These are phyloP conservation scores for Drosophila mojavensis DNA, from an alignment of 1,140 invertebrate genomes.

Conservation along the genomic window DNA sequence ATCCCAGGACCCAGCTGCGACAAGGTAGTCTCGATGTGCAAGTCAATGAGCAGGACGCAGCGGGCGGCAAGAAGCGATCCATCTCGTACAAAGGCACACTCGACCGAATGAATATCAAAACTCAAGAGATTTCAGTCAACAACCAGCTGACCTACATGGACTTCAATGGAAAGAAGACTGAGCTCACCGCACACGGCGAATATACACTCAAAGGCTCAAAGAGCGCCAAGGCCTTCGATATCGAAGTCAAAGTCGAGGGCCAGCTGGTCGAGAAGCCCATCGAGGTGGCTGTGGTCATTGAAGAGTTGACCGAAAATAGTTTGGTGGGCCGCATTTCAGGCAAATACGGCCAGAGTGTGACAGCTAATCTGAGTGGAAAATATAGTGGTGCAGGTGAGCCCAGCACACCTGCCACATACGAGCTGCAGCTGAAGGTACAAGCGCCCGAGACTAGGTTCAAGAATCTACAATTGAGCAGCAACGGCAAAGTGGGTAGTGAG, in stretches of 20 bases:
- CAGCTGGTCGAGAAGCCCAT: constrained; percentile 77
- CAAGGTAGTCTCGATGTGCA: constrained; percentile 77
- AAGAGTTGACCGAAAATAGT: constrained; percentile 62
- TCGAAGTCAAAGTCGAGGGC: constrained; percentile 73
- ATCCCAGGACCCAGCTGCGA: constrained; percentile 61
- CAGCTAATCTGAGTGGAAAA: constrained; percentile 82
- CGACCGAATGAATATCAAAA: constrained; percentile 84
- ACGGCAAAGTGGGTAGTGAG: constrained; percentile 58
- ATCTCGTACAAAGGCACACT: constrained; percentile 83
- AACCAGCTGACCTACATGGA: constrained; percentile 78
- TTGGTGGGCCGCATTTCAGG: constrained; percentile 50
- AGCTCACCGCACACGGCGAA: constrained; percentile 60
- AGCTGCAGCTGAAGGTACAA: constrained; percentile 81
- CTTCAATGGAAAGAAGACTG: constrained; percentile 75
- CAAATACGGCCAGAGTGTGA: constrained; percentile 63
- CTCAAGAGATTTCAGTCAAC: constrained; percentile 77
- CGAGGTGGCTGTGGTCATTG: constrained; percentile 52
- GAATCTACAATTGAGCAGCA: constrained; percentile 63
- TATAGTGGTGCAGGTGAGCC: constrained; percentile 70
- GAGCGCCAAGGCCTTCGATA: constrained; percentile 49
- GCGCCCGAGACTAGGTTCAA: constrained; percentile 85
- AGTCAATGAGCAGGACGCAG: constrained; percentile 67
- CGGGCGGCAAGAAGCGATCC: constrained; percentile 83
- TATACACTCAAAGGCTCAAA: constrained; percentile 63
- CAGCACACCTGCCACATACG: constrained; percentile 82